phyloP scores from a whole-genome alignment of 1,140 invertebrate genomes.

The Drosophila tropicalis region DNA sequence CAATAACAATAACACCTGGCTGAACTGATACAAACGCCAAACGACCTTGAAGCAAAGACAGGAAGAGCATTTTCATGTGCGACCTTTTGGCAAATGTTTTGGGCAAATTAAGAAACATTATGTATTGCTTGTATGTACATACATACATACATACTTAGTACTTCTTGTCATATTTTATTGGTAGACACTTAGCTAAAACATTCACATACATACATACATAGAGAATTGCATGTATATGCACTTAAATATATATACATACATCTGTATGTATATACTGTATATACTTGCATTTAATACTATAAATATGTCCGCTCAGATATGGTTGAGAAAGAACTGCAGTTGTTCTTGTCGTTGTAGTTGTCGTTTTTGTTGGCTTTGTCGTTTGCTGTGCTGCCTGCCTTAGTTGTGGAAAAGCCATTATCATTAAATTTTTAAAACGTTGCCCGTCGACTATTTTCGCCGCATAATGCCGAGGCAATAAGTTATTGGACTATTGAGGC shows the following conservation, averaged over 20 bases:
- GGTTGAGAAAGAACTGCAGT: constrained; percentile 40
- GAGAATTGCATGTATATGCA: constrained; percentile 21
- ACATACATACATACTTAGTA: no score
- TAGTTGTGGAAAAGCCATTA: constrained; percentile 46
- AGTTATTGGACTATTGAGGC: constrained; percentile 73
- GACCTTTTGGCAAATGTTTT: constrained; percentile 4
- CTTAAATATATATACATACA: constrained; percentile 19
- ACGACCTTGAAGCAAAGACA: background rate
- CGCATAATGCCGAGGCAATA: constrained; percentile 68
- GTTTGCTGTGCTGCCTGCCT: background rate
- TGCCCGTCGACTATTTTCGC: constrained; percentile 51
- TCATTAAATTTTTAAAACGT: constrained; percentile 76
- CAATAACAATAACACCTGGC: background rate
- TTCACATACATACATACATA: constrained; percentile 51
- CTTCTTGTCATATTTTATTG: constrained; percentile 64
- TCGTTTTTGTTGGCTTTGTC: no score
- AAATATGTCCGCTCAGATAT: constrained; percentile 5
- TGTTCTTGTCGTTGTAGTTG: background rate
- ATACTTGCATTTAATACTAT: constrained; percentile 24
- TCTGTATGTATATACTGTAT: constrained; percentile 26
- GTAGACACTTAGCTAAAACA: constrained; percentile 38
- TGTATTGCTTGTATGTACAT: background rate
- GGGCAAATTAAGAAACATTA: background rate
- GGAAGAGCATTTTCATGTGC: constrained; percentile 6
- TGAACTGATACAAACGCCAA: background rate